These are phyloP conservation scores for Catostylus mosaicus DNA, from an alignment of 30 jellyfish, hydroid and myxozoan species.

Conservation along the genomic window DNA sequence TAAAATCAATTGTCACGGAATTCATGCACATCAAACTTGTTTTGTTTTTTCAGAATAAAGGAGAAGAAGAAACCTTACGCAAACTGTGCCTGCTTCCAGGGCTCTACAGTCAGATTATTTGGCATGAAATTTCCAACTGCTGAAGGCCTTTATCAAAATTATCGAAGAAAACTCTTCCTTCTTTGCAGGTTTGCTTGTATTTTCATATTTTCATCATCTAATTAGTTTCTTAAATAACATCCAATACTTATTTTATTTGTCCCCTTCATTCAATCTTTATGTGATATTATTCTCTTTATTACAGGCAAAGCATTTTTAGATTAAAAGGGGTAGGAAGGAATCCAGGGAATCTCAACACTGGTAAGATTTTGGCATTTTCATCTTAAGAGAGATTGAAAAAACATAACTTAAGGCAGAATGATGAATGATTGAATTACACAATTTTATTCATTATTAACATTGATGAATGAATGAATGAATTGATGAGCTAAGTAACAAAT, in stretches of 20 bases:
- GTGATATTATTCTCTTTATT: not conserved
- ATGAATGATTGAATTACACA: too few relatives aligned
- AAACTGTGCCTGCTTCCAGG: constrained; percentile 1
- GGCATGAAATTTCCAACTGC: constrained; percentile 41
- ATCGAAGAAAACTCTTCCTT: constrained; percentile 47
- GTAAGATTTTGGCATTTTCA: too few relatives aligned
- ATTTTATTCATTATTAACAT: too few relatives aligned
- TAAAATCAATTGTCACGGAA: too few relatives aligned
- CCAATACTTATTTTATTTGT: not conserved
- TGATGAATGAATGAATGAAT: too few relatives aligned
- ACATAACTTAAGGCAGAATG: too few relatives aligned
- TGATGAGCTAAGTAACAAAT: too few relatives aligned
- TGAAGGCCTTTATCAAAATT: constrained; percentile 32
- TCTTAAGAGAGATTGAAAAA: too few relatives aligned
- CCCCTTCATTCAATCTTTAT: not conserved
- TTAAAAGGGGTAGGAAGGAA: constrained; percentile 1
- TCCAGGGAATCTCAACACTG: not conserved
- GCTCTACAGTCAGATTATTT: not conserved
- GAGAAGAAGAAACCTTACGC: constrained; percentile 30
- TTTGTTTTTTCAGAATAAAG: constrained; percentile 25
- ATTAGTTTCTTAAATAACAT: not conserved
- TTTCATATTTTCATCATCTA: not conserved
- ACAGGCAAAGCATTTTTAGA: constrained; percentile 39
- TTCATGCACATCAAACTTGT: too few relatives aligned
- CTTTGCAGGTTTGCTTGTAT: constrained; percentile 39